Percentiles rank a stretch among this genome's conserved stretches.
These are phyloP conservation scores for Aythya baeri DNA, from an alignment of 2,113 vertebrate genomes.

Conservation along the genomic window DNA sequence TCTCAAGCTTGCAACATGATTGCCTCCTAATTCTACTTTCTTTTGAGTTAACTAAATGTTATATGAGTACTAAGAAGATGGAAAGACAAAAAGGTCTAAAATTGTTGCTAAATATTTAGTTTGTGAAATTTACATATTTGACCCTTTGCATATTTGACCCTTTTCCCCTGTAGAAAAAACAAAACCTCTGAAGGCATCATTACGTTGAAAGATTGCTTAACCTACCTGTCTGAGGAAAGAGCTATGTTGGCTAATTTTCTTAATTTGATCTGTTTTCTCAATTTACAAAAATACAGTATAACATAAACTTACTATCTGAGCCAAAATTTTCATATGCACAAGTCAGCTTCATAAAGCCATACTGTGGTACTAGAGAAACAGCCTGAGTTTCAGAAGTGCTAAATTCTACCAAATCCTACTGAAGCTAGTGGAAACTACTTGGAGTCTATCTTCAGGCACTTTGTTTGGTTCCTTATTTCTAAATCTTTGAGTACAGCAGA, in stretches of 20 bases:
- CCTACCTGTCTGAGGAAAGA: not conserved
- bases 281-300: slow-evolving; percentile 19
- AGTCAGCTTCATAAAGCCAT: not conserved
- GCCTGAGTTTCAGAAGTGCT: not conserved
- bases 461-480: not conserved
- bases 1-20: slow-evolving; percentile 11
- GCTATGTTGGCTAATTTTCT: not conserved
- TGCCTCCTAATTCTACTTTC: slow-evolving; percentile 43
- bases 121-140: not conserved
- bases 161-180: not conserved
- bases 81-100: slow-evolving; percentile 10
- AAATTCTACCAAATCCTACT: not conserved
- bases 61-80: not conserved
- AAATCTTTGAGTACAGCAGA: not conserved
- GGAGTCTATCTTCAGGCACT: not conserved
- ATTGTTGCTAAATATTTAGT: not conserved
- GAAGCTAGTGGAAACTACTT: not conserved
- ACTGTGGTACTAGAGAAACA: accelerated
- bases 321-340: not conserved
- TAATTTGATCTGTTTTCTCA: not conserved
- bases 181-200: not conserved
- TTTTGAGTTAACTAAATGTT: slow-evolving; percentile 11
- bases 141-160: not conserved
- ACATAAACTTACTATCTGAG: slow-evolving; percentile 15
- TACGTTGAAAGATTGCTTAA: not conserved